phyloP scores from a whole-genome alignment of 2,797 vertebrate species.

The Eutrigla gurnardus region DNA sequence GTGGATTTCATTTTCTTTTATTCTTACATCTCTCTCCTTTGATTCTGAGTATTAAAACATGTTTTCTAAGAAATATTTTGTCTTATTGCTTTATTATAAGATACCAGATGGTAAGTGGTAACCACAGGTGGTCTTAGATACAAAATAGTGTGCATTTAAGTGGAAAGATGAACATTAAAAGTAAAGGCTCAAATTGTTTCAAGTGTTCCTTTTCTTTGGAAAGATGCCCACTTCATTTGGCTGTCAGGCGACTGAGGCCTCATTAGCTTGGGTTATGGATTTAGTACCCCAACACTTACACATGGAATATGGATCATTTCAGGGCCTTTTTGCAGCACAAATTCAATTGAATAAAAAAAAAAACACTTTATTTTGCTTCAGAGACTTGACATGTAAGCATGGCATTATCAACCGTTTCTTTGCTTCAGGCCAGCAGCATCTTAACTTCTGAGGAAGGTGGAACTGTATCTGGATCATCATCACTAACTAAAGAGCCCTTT shows the following conservation, averaged over 20 bases:
- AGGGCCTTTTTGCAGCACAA: not conserved
- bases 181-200: not conserved
- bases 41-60: constrained; percentile 12
- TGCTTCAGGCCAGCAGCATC: not conserved
- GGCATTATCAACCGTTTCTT: not conserved
- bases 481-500: too few relatives aligned
- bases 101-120: not conserved
- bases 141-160: not conserved
- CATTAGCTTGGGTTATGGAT: not conserved
- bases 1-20: not conserved
- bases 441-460: not conserved
- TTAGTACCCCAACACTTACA: not conserved
- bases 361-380: too few relatives aligned
- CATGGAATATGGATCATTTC: not conserved
- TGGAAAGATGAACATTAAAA: not conserved
- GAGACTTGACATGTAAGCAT: not conserved
- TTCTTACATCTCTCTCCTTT: not conserved
- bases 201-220: not conserved
- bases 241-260: not conserved
- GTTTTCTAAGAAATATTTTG: constrained; percentile 20
- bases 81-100: not conserved
- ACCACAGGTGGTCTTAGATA: not conserved
- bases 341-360: not conserved
- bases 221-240: not conserved
- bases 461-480: too few relatives aligned